Evolutionary conservation across 2,113 vertebrate species (phyloP), one percentile per base, ranked within the genome.

Genomic region (Miniopterus natalensis): DNA sequence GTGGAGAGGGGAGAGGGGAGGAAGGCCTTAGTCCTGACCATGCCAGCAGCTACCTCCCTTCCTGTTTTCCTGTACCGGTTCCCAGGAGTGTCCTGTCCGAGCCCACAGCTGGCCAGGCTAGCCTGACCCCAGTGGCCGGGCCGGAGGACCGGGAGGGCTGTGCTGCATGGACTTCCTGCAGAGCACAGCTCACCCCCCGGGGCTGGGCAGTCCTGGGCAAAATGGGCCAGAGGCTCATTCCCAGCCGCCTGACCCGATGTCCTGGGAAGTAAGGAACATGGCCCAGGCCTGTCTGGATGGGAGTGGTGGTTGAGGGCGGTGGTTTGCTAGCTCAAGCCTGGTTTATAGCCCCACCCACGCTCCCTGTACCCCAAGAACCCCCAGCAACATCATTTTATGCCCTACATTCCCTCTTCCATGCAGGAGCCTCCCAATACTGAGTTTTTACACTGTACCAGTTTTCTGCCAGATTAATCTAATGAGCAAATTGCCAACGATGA

Each of bases 31-130:
- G 3, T 55, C 74, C 55, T 74, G 63, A 51, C 81, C 8, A 0
- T 5, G 71, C 77, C 88, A 66, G 84, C 42, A 63, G 94, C 73
- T 27, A 12, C 77, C 66, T 85, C 65, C 29, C 79, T 93, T 88
- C 86, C 77, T 74, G 84, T 83, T 66, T 96, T 73, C 92, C 87
- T 74, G 40, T 0, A 2, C 55, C 63, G 1, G 0, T 42, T 90
- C 61, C 15, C 61, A 17, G 65, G 55, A 53, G 74, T 17, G 18
- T 88, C 71, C 59, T 70, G 59, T 40, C 57, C 65, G 0, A 93
- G 78, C 78, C 71, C 21, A 21, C 59, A 89, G 88, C 78, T 65
- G 75, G 61, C 51, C 2, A 7, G 31, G 17, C 31, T 17, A 57
- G 31, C 27, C 63, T 59, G 84, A 36, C 36, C 90, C 80, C 63